A percentile compares a stretch with the other conserved stretches of the same genome.
These are phyloP conservation scores for Marronus borbonicus DNA, from an alignment of 2,888 invertebrate genomes.

Conservation along the genomic window DNA sequence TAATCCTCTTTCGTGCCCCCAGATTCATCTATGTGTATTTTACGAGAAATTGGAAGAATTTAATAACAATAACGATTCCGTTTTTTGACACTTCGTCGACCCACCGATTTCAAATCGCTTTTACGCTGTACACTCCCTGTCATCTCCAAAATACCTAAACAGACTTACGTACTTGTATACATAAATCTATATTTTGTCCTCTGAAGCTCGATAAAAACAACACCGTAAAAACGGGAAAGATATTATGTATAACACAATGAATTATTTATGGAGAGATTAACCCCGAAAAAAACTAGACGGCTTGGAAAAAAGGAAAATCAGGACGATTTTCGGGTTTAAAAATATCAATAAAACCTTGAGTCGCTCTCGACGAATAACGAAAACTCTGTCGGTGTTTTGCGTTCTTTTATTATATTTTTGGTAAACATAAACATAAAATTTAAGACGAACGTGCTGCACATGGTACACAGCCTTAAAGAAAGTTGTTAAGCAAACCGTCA, in stretches of 20 bases:
- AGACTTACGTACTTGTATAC: not conserved
- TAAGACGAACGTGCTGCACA: no score
- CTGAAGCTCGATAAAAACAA: not conserved
- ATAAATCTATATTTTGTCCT: constrained; percentile 12
- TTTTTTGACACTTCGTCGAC: not conserved
- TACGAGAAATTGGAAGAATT: not conserved
- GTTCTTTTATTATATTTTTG: constrained; percentile 13
- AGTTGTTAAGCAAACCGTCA: no score
- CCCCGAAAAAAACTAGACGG: not conserved
- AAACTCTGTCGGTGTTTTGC: constrained; percentile 2
- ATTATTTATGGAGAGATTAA: constrained; percentile 12
- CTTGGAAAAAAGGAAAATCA: not conserved
- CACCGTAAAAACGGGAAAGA: constrained; percentile 1
- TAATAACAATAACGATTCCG: constrained; percentile 16
- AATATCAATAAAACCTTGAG: constrained; percentile 32
- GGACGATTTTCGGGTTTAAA: constrained; percentile 29
- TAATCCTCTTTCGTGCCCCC: not conserved
- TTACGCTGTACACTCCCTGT: not conserved
- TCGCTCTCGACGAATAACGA: not conserved
- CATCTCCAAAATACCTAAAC: not conserved
- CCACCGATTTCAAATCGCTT: not conserved
- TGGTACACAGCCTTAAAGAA: no score
- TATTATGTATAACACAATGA: constrained; percentile 8
- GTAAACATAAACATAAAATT: no score
- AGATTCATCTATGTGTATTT: constrained; percentile 1